A percentile compares a stretch with the other conserved stretches of the same genome.
These are phyloP conservation scores for Eutrigla gurnardus DNA, from an alignment of 2,797 vertebrate genomes.

Conservation along the genomic window DNA sequence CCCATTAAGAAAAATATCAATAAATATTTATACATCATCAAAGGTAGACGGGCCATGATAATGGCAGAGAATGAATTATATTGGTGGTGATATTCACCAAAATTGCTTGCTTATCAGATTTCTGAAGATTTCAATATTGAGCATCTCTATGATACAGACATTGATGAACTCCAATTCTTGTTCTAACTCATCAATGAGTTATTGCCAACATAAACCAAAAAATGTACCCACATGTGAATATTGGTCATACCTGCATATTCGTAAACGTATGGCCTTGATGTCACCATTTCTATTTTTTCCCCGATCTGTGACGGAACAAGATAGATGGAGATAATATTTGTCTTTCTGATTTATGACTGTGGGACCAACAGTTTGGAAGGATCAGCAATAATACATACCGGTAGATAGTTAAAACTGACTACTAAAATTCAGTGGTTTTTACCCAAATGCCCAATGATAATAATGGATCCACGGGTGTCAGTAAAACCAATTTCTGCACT, in stretches of 20 bases:
- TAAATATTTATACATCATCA: not conserved
- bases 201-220: not conserved
- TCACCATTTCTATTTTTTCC: not conserved
- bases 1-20: not conserved
- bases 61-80: not conserved
- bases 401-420: not conserved
- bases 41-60: not conserved
- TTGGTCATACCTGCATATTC: constrained; percentile 4
- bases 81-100: not conserved
- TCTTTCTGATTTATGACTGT: constrained; percentile 1
- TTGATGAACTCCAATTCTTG: not conserved
- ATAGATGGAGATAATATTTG: not conserved
- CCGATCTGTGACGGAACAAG: not conserved
- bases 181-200: not conserved
- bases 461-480: not conserved
- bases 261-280: constrained; percentile 15
- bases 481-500: not conserved
- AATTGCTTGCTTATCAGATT: not conserved
- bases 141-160: not conserved
- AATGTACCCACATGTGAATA: not conserved
- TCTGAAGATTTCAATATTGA: not conserved
- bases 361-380: not conserved
- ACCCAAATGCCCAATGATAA: not conserved
- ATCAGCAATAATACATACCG: not conserved
- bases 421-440: not conserved